These are phyloP conservation scores for Xiphophorus couchianus DNA, from an alignment of 2,113 vertebrate genomes.

Conservation along the genomic window DNA sequence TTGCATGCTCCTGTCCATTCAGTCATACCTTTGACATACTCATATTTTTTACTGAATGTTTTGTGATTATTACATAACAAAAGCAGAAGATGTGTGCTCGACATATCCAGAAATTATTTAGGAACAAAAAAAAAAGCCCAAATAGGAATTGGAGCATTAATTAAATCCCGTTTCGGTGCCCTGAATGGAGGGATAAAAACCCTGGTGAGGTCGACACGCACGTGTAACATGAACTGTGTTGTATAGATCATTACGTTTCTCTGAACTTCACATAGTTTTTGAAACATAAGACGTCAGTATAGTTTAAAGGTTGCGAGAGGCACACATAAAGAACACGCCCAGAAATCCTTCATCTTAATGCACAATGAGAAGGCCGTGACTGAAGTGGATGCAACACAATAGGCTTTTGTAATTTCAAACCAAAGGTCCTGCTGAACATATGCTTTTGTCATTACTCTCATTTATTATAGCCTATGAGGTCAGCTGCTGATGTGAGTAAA, in stretches of 20 bases:
- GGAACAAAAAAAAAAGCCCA: background rate
- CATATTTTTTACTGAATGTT: background rate
- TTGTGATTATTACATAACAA: background rate
- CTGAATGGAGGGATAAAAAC: background rate
- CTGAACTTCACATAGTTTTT: conserved; percentile 56
- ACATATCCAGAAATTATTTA: background rate
- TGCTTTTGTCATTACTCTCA: conserved; percentile 76
- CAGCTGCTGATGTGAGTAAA: conserved; percentile 28
- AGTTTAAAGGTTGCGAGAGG: conserved; percentile 42
- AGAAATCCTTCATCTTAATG: conserved; percentile 25
- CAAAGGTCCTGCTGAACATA: conserved; percentile 66
- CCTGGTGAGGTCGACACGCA: conserved; percentile 21
- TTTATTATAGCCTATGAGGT: conserved; percentile 67
- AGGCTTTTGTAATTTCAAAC: conserved; percentile 75
- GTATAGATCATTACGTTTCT: conserved; percentile 52
- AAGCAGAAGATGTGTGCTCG: background rate
- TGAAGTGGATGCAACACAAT: conserved; percentile 72
- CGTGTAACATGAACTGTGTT: conserved; percentile 61
- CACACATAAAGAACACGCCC: conserved; percentile 28
- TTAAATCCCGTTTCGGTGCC: background rate
- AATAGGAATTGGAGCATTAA: background rate
- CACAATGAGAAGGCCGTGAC: conserved; percentile 54
- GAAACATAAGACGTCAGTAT: conserved; percentile 54
- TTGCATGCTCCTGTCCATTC: too few relatives aligned
- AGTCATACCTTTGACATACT: too few relatives aligned